These are phyloP conservation scores for Fragum sueziense DNA, from an alignment of 2,888 invertebrate species.

Conservation along the genomic window DNA sequence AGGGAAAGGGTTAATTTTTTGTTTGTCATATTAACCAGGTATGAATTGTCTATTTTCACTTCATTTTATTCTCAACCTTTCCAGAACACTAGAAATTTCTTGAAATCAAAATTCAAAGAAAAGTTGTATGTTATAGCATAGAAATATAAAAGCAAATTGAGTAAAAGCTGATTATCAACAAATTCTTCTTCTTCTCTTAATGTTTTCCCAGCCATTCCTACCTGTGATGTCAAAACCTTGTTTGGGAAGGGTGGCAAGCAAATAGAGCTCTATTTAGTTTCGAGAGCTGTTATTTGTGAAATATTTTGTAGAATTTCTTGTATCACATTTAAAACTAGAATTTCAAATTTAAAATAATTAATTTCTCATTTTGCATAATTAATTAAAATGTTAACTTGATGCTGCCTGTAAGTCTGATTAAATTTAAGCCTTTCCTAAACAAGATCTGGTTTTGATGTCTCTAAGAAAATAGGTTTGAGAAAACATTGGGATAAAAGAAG, in stretches of 20 bases:
- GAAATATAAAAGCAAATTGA: neutral
- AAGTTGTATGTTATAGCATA: neutral
- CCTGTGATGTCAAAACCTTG: too few relatives aligned
- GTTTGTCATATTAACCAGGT: neutral
- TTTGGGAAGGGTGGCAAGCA: neutral
- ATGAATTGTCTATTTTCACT: neutral
- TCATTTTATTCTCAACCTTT: neutral
- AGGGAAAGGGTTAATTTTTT: neutral
- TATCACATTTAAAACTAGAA: neutral
- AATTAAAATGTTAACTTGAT: neutral
- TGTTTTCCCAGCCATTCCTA: neutral
- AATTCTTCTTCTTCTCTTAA: neutral
- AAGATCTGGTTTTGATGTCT: neutral
- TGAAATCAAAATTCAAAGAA: neutral
- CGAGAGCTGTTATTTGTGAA: conserved; percentile 15
- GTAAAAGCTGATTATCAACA: neutral
- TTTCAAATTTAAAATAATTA: neutral
- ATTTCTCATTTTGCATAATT: neutral
- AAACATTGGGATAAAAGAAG: too few relatives aligned
- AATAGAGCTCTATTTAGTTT: conserved; percentile 19
- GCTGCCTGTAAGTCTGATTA: neutral
- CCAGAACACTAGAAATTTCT: neutral
- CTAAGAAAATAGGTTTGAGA: too few relatives aligned
- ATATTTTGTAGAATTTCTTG: neutral
- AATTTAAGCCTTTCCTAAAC: neutral